phyloP scores from a whole-genome alignment of 2,113 vertebrate species.

The Colossoma macropomum region DNA sequence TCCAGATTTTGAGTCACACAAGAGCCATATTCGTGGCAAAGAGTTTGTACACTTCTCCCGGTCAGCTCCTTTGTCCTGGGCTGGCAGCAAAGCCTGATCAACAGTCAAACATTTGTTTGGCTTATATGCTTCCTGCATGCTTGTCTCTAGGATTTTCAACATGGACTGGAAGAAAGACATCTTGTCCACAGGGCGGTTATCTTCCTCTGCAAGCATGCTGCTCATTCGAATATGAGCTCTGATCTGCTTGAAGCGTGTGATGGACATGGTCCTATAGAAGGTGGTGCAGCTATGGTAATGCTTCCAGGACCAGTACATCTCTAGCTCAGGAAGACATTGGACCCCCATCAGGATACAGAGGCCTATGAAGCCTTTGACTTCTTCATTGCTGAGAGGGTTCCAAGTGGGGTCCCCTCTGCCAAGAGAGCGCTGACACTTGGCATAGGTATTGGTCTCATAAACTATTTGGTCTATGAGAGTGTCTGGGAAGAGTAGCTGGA shows the following conservation, averaged over 20 bases:
- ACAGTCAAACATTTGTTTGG: slow-evolving; percentile 75
- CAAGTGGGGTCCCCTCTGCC: slow-evolving; percentile 57
- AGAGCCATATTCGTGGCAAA: slow-evolving; percentile 77
- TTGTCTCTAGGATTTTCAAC: slow-evolving; percentile 65
- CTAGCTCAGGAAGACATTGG: slow-evolving; percentile 67
- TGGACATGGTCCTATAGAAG: slow-evolving; percentile 74
- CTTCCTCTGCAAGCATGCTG: slow-evolving; percentile 56
- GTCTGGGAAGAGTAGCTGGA: slow-evolving; percentile 73
- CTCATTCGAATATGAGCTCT: slow-evolving; percentile 72
- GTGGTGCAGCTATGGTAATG: slow-evolving; percentile 70
- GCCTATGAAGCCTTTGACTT: slow-evolving; percentile 77
- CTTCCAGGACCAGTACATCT: slow-evolving; percentile 75
- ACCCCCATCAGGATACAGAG: slow-evolving; percentile 77
- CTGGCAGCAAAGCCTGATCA: slow-evolving; percentile 71
- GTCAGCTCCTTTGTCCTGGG: slow-evolving; percentile 60
- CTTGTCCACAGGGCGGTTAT: slow-evolving; percentile 49
- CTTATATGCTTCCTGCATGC: slow-evolving; percentile 71
- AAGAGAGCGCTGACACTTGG: slow-evolving; percentile 56
- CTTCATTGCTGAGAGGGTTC: slow-evolving; percentile 65
- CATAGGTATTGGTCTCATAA: slow-evolving; percentile 74
- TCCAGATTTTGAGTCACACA: slow-evolving; percentile 82
- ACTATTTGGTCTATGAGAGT: slow-evolving; percentile 68
- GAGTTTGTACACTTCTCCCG: slow-evolving; percentile 42
- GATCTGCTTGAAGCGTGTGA: slow-evolving; percentile 74
- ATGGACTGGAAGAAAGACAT: slow-evolving; percentile 72